phyloP scores from a whole-genome alignment of 2,113 vertebrate species.

The Callopanchax toddi region DNA sequence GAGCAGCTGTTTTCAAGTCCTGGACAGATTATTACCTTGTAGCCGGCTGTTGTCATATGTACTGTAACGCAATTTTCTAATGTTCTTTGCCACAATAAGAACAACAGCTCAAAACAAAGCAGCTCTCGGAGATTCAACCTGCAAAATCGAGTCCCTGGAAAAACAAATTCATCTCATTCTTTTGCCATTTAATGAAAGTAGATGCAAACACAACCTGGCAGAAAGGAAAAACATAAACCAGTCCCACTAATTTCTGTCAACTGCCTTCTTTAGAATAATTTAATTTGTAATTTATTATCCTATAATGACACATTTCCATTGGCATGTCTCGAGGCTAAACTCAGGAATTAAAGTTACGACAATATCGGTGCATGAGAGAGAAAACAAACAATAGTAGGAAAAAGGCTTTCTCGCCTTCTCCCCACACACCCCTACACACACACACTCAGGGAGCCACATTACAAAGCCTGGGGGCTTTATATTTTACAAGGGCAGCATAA shows the following conservation, averaged over 20 bases:
- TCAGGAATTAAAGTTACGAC: conserved; percentile 65
- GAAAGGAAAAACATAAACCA: conserved; percentile 12
- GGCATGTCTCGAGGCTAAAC: conserved; percentile 57
- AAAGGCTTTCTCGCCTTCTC: conserved; percentile 26
- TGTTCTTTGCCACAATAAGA: conserved; percentile 14
- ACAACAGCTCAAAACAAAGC: conserved; percentile 8
- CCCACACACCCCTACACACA: neutral
- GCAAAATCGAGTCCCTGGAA: conserved; percentile 22
- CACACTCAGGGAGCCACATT: conserved; percentile 31
- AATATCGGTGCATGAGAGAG: conserved; percentile 66
- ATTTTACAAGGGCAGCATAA: conserved; percentile 87
- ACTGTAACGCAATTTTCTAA: conserved; percentile 25
- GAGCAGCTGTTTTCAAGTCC: conserved; percentile 43
- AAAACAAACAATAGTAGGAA: conserved; percentile 69
- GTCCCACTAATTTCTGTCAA: conserved; percentile 7
- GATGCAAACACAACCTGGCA: conserved; percentile 11
- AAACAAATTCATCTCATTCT: neutral
- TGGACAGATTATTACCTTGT: conserved; percentile 43
- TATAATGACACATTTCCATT: conserved; percentile 61
- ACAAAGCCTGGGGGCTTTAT: conserved; percentile 81
- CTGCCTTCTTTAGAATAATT: conserved; percentile 27
- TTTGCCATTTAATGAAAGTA: conserved; percentile 1
- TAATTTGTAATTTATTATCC: conserved; percentile 36
- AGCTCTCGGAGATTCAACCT: conserved; percentile 10
- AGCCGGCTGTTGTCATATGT: neutral